Base-by-base conservation (phyloP, 1,140 invertebrate species). In the Fopius arisanus region DNA sequence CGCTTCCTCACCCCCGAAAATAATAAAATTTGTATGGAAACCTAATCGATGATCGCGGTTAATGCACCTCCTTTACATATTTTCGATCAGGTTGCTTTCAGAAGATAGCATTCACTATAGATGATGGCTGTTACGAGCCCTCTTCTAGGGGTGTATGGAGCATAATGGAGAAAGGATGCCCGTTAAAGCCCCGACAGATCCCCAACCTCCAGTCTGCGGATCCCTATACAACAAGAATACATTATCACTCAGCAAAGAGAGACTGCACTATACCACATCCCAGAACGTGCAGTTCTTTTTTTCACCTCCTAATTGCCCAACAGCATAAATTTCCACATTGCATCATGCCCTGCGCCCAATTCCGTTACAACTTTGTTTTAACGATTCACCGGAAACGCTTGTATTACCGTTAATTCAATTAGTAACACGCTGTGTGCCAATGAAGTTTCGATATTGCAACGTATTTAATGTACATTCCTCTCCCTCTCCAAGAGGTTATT, bases 381-480 rank as follows among this genome's bases (percentile, higher is more conserved):
- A 67, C 41, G 51, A 67, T 29, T 43, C 28, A 51, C 66, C 63
- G 21, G 23, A 26, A 59, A 59, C 16, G 26, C 28, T 19, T 72
- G 10, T 59, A 28, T 43, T 4, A 48, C 26, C 37, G 66, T 65
- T 73, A 73, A 73, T 73, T 73, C 37, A 73, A 73, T 73, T 67
- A 73, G 28, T 7, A 67, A 62, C 71, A 73, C 31, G 65, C 65
- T 67, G 65, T 3, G 33, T 67, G 54, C n/a, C n/a, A n/a, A n/a
- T n/a, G n/a, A n/a, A n/a, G n/a, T 59, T 67, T 73, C 65, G 63
- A 72, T 72, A 72, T 72, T 66, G 65, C 62, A 40, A 26, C 37
- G 19, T 33, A 66, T 66, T 72, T 72, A 43, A 72, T 72, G 29
- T 65, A 6, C 16, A 59, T 23, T 1, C 26, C 21, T 14, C 54